Evolutionary conservation across 2,888 invertebrate species (phyloP).

Genomic region (Agrochola lota): DNA sequence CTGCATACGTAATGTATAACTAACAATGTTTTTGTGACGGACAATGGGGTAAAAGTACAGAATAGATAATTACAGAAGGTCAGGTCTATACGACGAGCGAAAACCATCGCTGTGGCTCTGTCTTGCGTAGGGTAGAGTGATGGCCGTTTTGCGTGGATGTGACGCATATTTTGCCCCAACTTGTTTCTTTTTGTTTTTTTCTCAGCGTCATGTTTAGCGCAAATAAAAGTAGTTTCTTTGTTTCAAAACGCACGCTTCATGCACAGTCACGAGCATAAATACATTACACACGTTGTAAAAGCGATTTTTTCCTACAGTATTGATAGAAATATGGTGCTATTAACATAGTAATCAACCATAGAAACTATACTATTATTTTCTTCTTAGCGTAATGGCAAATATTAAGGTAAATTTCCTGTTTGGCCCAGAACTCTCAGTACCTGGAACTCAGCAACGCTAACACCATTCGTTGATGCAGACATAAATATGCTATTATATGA

Average conservation of each 20-base stretch:
- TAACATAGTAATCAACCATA: background rate
- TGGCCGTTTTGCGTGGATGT: background rate
- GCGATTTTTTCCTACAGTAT: too few species aligned
- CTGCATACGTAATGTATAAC: conserved; percentile 84
- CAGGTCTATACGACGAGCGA: background rate
- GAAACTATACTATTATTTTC: background rate
- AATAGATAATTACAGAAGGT: conserved; percentile 13
- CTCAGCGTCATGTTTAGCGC: background rate
- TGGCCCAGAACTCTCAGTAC: too few species aligned
- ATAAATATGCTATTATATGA: background rate
- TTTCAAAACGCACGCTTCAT: background rate
- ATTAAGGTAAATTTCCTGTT: too few species aligned
- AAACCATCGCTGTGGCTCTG: too few species aligned
- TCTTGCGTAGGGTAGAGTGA: background rate
- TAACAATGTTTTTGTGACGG: conserved; percentile 81
- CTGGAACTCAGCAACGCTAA: too few species aligned
- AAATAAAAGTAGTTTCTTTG: background rate
- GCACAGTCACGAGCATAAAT: background rate
- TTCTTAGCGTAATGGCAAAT: too few species aligned
- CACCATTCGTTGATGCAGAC: too few species aligned
- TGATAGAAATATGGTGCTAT: background rate
- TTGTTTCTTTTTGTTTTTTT: background rate
- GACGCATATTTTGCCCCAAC: background rate
- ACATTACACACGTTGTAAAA: background rate
- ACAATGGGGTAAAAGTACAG: conserved; percentile 70